phyloP scores from a whole-genome alignment of 1,140 invertebrate genomes.

The Nephotettix cincticeps region DNA sequence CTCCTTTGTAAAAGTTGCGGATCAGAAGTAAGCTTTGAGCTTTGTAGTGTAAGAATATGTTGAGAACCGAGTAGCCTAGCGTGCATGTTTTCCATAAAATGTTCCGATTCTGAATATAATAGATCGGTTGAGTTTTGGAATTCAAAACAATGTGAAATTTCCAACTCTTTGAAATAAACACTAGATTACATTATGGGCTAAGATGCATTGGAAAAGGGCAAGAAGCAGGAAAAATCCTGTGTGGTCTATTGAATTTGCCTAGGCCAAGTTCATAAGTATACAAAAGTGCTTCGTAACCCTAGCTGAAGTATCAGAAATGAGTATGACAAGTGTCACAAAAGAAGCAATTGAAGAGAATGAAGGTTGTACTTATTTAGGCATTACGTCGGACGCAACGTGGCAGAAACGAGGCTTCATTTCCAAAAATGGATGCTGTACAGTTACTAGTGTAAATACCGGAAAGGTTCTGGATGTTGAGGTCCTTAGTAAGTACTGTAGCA shows the following conservation, averaged over 20 bases:
- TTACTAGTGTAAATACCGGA: slow-evolving; percentile 29
- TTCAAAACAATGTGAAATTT: no score
- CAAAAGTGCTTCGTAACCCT: neutral
- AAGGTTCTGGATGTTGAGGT: slow-evolving; percentile 31
- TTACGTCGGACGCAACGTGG: slow-evolving; percentile 28
- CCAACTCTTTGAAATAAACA: slow-evolving; percentile 6
- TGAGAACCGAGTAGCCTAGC: no score
- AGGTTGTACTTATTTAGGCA: neutral
- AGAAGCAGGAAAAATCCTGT: neutral
- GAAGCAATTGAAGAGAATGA: neutral
- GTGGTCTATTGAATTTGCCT: neutral
- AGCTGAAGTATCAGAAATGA: neutral
- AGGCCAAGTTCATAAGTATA: neutral
- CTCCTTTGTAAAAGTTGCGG: no score
- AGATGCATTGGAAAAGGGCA: neutral
- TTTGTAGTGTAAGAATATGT: no score
- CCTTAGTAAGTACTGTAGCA: slow-evolving; percentile 24
- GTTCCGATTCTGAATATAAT: no score
- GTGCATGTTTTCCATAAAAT: no score
- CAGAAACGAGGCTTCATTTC: slow-evolving; percentile 28
- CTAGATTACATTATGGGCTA: neutral
- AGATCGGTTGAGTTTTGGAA: no score
- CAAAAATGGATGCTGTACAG: slow-evolving; percentile 20
- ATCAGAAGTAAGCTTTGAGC: no score
- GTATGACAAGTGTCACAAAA: neutral